A percentile compares a stretch with the other conserved stretches of the same genome.
These are phyloP conservation scores for Rhinoptilus africanus DNA, from an alignment of 2,113 vertebrate genomes.

Conservation along the genomic window DNA sequence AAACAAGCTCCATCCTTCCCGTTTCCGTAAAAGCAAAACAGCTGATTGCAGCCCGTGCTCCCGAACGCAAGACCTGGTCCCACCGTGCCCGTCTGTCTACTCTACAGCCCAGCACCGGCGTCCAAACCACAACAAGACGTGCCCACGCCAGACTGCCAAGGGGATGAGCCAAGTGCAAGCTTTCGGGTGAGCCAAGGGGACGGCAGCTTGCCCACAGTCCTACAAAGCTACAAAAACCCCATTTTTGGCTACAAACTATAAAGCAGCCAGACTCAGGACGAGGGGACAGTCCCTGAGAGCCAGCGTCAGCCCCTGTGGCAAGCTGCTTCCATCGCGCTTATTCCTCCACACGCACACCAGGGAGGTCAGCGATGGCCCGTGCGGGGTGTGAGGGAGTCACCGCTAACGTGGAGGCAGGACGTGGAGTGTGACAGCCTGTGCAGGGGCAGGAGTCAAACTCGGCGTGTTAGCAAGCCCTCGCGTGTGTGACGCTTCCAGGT, in stretches of 20 bases:
- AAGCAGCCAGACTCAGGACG: not conserved
- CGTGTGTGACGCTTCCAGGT: not conserved
- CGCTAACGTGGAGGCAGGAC: accelerated
- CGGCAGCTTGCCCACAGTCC: not conserved
- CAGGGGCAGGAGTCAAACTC: not conserved
- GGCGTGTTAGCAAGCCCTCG: not conserved
- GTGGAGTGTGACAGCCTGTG: not conserved
- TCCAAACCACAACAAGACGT: not conserved
- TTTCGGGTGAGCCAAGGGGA: not conserved
- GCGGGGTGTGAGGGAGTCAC: not conserved
- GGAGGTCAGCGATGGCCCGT: not conserved
- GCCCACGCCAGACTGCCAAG: not conserved
- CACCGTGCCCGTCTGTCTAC: not conserved
- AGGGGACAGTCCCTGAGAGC: not conserved
- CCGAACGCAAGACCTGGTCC: not conserved
- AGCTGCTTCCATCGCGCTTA: not conserved
- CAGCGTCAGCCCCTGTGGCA: not conserved
- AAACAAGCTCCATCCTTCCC: not conserved
- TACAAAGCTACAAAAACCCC: not conserved
- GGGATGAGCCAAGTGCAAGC: not conserved
- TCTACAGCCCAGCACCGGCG: not conserved
- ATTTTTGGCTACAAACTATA: not conserved
- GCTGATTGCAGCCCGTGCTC: not conserved
- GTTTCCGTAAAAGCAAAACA: not conserved
- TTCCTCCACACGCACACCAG: not conserved